Conservation (phyloP, 2,888 invertebrate genomes). For the Drosophila nigritarsus region DNA sequence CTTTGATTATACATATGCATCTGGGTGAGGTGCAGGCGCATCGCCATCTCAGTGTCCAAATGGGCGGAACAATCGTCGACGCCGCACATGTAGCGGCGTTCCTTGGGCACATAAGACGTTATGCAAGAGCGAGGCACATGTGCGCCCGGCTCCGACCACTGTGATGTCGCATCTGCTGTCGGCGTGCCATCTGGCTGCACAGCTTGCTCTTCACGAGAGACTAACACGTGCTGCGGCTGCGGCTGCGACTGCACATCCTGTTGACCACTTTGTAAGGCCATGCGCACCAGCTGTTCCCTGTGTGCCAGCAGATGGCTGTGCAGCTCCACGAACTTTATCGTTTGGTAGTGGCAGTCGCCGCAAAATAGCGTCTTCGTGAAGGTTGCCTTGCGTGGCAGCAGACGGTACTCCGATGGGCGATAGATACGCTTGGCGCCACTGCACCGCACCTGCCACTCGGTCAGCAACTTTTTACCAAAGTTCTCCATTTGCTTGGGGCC, state of each 20-base stretch:
- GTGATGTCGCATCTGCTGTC: neutral
- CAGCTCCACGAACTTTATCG: slow-evolving; percentile 90
- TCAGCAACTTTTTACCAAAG: slow-evolving; percentile 45
- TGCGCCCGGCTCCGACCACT: slow-evolving; percentile 5
- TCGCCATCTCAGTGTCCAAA: slow-evolving; percentile 26
- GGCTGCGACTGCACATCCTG: slow-evolving; percentile 1
- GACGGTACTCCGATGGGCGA: slow-evolving; percentile 88
- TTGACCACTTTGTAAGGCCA: slow-evolving; percentile 83
- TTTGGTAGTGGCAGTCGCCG: slow-evolving; percentile 88
- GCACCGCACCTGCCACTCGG: slow-evolving; percentile 70
- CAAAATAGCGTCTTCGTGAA: slow-evolving; percentile 88
- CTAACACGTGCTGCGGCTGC: no score
- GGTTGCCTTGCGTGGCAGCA: slow-evolving; percentile 88
- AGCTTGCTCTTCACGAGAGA: neutral
- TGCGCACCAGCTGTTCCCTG: slow-evolving; percentile 87
- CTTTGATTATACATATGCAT: slow-evolving; percentile 23
- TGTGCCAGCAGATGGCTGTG: slow-evolving; percentile 86
- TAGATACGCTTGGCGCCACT: slow-evolving; percentile 82
- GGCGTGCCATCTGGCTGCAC: neutral
- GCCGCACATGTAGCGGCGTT: slow-evolving; percentile 90
- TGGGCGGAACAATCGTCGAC: slow-evolving; percentile 63
- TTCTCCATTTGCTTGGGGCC: slow-evolving; percentile 68
- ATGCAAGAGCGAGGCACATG: neutral
- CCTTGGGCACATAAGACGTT: slow-evolving; percentile 86
- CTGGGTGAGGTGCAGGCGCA: slow-evolving; percentile 35